Percentiles rank a stretch among this genome's conserved stretches.
Conservation (phyloP, 2,888 invertebrate species). For the Philaethria dido region DNA sequence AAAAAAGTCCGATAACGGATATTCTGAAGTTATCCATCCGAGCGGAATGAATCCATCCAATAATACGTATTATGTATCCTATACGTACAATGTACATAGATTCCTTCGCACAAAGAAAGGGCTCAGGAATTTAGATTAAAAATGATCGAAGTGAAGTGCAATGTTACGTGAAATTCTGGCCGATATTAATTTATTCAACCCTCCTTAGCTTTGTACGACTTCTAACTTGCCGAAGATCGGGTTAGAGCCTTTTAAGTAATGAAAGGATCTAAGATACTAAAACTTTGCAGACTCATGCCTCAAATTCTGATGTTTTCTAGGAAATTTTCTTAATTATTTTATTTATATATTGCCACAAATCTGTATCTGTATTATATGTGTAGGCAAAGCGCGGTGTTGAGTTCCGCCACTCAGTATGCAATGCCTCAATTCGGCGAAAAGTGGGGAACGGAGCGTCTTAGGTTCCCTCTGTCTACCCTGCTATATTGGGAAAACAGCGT, state of each 20-base stretch:
- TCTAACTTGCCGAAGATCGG: constrained; percentile 38
- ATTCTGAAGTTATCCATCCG: constrained; percentile 41
- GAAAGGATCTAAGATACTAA: constrained; percentile 32
- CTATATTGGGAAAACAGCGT: too few relatives aligned
- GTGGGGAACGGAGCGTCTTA: too few relatives aligned
- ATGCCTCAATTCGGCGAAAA: too few relatives aligned
- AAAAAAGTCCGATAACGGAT: constrained; percentile 16
- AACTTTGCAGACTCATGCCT: constrained; percentile 30
- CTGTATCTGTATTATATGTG: too few relatives aligned
- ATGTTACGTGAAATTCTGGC: constrained; percentile 64
- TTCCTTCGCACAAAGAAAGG: constrained; percentile 65
- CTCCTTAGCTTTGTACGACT: constrained; percentile 32
- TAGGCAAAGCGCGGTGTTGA: too few relatives aligned
- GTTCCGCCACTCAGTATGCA: too few relatives aligned
- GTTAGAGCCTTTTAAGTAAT: constrained; percentile 38
- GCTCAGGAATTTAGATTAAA: constrained; percentile 77
- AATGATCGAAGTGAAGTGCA: constrained; percentile 70
- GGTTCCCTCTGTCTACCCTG: too few relatives aligned
- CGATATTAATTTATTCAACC: constrained; percentile 49
- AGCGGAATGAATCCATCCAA: constrained; percentile 65
- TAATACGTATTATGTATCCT: constrained; percentile 57
- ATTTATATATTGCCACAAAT: too few relatives aligned
- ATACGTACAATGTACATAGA: constrained; percentile 46
- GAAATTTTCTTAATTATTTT: constrained; percentile 9
- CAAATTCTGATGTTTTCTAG: not conserved